These are phyloP conservation scores for Azemiops feae DNA, from an alignment of 2,113 vertebrate species.

Conservation along the genomic window DNA sequence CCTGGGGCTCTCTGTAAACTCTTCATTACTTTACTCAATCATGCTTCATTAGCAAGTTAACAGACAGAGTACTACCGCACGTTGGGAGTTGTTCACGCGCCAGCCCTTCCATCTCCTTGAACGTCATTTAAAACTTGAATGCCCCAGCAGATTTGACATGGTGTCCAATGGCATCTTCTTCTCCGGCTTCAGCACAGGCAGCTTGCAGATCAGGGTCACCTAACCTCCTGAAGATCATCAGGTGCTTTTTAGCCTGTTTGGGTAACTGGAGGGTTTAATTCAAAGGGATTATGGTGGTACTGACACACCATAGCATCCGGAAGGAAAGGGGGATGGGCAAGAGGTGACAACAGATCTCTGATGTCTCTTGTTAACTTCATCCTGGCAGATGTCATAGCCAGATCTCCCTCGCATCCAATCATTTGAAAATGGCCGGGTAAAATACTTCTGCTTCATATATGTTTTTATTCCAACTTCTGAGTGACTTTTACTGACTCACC, in stretches of 20 bases:
- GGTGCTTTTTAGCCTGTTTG: conserved; percentile 44
- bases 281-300: conserved; percentile 55
- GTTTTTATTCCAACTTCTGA: conserved; percentile 36
- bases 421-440: neutral
- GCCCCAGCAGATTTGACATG: conserved; percentile 75
- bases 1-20: conserved; percentile 86
- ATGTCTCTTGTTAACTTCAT: conserved; percentile 53
- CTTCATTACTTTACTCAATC: conserved; percentile 82
- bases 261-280: conserved; percentile 53
- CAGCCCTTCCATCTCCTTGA: conserved; percentile 71
- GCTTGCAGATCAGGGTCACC: conserved; percentile 51
- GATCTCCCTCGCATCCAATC: conserved; percentile 39
- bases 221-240: conserved; percentile 60
- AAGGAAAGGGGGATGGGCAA: conserved; percentile 46
- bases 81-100: conserved; percentile 71
- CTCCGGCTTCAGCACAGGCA: conserved; percentile 41
- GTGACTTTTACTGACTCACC: conserved; percentile 19
- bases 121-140: conserved; percentile 78
- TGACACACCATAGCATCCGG: conserved; percentile 52
- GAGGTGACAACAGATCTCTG: conserved; percentile 55
- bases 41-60: conserved; percentile 88
- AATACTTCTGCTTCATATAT: conserved; percentile 23
- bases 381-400: neutral
- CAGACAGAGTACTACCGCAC: conserved; percentile 79
- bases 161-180: conserved; percentile 61